Evolutionary conservation across 37 sponge, comb jelly and placozoan genomes (phyloP).

Genomic region (Oscarella lobularis): DNA sequence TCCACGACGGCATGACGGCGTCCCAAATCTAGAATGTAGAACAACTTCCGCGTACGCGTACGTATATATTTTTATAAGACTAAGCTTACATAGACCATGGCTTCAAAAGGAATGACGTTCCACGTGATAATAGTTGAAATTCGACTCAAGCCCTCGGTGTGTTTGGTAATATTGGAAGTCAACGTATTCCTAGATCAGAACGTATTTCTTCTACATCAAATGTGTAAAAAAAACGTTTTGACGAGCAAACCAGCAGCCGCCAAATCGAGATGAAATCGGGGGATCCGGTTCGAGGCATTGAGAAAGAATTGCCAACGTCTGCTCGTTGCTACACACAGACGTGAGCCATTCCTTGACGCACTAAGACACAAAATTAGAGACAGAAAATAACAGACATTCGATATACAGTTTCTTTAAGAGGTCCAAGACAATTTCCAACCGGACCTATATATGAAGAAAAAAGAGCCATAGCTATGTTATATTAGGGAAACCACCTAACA

Average conservation of each 20-base stretch:
- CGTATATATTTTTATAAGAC: neutral
- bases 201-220: neutral
- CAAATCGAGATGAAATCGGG: neutral
- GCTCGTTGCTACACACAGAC: neutral
- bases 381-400: neutral
- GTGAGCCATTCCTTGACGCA: neutral
- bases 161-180: neutral
- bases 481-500: too few relatives aligned
- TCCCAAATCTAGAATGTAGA: neutral
- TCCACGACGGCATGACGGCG: neutral
- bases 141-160: neutral
- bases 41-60: neutral
- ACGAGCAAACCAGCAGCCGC: constrained; percentile 6
- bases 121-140: neutral
- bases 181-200: neutral
- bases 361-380: neutral
- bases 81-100: neutral
- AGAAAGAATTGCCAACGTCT: neutral
- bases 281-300: neutral
- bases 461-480: neutral
- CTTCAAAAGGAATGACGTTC: neutral
- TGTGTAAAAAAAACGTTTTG: neutral
- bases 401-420: neutral
- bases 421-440: neutral
- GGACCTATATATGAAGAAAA: neutral